Evolutionary conservation across 2,113 vertebrate species (phyloP).

Genomic region (Tragelaphus strepsiceros): DNA sequence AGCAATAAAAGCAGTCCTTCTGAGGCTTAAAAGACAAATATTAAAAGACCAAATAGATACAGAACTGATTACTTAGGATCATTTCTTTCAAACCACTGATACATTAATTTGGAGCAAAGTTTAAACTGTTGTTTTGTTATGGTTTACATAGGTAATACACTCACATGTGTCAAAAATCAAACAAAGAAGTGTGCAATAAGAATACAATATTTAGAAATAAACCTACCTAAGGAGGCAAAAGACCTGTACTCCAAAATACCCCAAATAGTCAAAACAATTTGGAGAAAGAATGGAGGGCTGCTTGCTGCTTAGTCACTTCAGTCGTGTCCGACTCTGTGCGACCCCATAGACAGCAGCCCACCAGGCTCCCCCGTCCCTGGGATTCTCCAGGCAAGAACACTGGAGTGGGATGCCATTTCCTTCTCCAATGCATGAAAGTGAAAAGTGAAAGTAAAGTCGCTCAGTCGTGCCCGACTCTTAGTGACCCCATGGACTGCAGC

Average conservation of each 20-base stretch:
- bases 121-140: neutral
- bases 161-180: neutral
- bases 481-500: no score
- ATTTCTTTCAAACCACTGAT: neutral
- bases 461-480: no score
- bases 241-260: neutral
- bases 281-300: neutral
- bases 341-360: no score
- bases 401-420: no score
- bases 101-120: neutral
- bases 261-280: neutral
- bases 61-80: neutral
- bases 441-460: no score
- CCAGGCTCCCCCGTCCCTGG: no score
- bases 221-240: neutral
- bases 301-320: no score
- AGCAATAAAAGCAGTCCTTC: neutral
- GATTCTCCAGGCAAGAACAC: no score
- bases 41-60: neutral
- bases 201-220: neutral
- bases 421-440: no score
- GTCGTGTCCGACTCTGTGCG: no score
- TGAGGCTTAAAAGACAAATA: neutral
- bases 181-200: neutral
- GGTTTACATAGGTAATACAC: neutral